phyloP scores from a whole-genome alignment of 1,140 invertebrate genomes.

The Pseudomyrmex gracilis region DNA sequence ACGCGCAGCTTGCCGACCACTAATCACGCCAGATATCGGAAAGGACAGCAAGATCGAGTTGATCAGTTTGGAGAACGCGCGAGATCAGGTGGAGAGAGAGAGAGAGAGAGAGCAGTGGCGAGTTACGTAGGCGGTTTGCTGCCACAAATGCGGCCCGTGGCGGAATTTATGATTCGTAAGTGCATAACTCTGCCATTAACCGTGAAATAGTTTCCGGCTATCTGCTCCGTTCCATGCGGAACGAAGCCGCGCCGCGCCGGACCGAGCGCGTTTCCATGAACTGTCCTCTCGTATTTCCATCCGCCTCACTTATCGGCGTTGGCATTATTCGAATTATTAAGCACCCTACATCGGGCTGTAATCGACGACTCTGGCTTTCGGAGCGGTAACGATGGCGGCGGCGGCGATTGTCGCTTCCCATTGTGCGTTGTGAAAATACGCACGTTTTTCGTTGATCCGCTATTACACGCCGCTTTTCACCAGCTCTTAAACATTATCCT shows the following conservation, averaged over 20 bases:
- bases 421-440: background rate
- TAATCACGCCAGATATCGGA: slow-evolving; percentile 55
- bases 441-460: slow-evolving; percentile 37
- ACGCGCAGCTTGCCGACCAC: slow-evolving; percentile 1
- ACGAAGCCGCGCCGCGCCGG: slow-evolving; percentile 28
- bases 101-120: background rate
- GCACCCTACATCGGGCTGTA: slow-evolving; percentile 36
- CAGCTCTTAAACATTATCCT: slow-evolving; percentile 41
- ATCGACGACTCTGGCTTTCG: slow-evolving; percentile 24
- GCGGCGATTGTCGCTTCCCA: background rate
- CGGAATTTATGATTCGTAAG: slow-evolving; percentile 78
- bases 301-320: slow-evolving; percentile 69
- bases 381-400: background rate
- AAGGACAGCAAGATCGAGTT: slow-evolving; percentile 46
- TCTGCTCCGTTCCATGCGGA: slow-evolving; percentile 65
- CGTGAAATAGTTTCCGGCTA: slow-evolving; percentile 77
- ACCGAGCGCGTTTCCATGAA: slow-evolving; percentile 22
- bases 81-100: slow-evolving; percentile 9
- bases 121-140: slow-evolving; percentile 48
- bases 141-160: slow-evolving; percentile 70
- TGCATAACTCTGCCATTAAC: slow-evolving; percentile 78
- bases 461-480: slow-evolving; percentile 49
- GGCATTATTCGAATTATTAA: slow-evolving; percentile 73
- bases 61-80: slow-evolving; percentile 62
- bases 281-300: slow-evolving; percentile 68